Conservation (phyloP, 1,140 invertebrate genomes). For the Nylanderia fulva region DNA sequence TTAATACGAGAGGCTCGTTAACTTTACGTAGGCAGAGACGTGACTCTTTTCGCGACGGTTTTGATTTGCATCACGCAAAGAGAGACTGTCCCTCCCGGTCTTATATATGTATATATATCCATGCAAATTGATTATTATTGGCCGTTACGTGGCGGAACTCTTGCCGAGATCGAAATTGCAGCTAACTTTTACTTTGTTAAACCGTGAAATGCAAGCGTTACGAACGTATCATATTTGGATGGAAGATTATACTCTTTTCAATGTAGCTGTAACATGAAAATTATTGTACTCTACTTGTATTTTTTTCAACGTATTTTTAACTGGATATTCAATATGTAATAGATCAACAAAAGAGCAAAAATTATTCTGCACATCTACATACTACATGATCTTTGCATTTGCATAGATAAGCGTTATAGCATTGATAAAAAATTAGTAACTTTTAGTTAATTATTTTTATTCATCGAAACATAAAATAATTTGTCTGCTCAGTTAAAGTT, state of each 20-base stretch:
- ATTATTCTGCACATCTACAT: too few relatives aligned
- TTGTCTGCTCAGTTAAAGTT: not conserved
- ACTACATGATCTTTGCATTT: too few relatives aligned
- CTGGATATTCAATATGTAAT: not conserved
- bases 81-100: conserved; percentile 35
- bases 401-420: too few relatives aligned
- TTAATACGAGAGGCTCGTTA: conserved; percentile 67
- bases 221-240: not conserved
- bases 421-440: not conserved
- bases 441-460: not conserved
- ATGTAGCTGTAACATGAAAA: too few relatives aligned
- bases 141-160: conserved; percentile 57
- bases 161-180: conserved; percentile 43
- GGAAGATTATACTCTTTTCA: conserved; percentile 4
- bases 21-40: conserved; percentile 17
- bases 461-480: not conserved
- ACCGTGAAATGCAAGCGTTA: not conserved
- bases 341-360: not conserved
- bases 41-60: conserved; percentile 17
- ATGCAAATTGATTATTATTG: conserved; percentile 74
- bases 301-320: too few relatives aligned
- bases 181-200: conserved; percentile 62
- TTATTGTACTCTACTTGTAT: too few relatives aligned
- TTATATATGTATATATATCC: conserved; percentile 72
- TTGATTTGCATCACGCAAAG: conserved; percentile 48